Evolutionary conservation across 2,113 vertebrate species (phyloP).

Genomic region (Zootoca vivipara): DNA sequence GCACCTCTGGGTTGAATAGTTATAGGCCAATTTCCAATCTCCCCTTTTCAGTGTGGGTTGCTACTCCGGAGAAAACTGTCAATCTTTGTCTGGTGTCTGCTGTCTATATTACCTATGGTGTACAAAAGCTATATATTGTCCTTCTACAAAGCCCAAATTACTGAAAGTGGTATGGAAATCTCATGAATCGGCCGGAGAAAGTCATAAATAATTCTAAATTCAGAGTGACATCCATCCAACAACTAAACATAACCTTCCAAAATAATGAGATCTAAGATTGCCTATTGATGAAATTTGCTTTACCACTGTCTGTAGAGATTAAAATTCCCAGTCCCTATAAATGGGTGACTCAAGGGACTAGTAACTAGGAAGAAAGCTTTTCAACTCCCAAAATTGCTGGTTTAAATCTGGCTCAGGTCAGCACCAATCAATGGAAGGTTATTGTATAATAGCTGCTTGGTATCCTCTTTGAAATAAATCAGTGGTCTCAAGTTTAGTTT

Average conservation of each 20-base stretch:
- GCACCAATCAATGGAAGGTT: background rate
- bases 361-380: background rate
- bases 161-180: background rate
- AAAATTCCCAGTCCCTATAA: background rate
- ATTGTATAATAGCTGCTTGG: background rate
- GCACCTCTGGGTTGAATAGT: background rate
- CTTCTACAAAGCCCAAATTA: background rate
- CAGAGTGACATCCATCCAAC: background rate
- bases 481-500: background rate
- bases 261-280: background rate
- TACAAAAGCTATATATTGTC: background rate
- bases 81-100: background rate
- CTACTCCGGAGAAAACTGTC: background rate
- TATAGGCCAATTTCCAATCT: background rate
- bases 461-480: background rate
- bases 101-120: background rate
- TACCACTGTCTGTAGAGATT: slow-evolving; percentile 1
- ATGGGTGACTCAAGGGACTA: background rate
- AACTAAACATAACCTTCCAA: background rate
- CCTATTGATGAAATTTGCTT: background rate
- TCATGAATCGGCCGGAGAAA: background rate
- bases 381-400: background rate
- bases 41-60: too few relatives aligned
- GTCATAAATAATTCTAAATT: background rate
- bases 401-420: slow-evolving; percentile 17